phyloP scores from a whole-genome alignment of 2,113 vertebrate species.

The Ciconia maguari region DNA sequence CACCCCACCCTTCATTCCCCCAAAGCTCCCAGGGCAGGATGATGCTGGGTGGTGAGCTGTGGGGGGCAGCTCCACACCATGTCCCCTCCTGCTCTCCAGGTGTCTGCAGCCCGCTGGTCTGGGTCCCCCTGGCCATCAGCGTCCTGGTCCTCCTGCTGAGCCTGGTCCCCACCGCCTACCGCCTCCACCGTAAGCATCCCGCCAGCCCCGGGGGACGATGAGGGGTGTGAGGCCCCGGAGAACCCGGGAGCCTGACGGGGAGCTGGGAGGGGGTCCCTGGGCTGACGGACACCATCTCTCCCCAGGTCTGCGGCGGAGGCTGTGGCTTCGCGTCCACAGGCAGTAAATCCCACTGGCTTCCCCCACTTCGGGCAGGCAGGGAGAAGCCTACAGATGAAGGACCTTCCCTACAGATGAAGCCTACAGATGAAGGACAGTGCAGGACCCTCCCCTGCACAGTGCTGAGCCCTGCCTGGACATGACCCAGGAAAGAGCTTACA shows the following conservation, averaged over 20 bases:
- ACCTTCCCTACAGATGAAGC: too few species aligned
- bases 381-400: not conserved
- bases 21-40: not conserved
- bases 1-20: not conserved
- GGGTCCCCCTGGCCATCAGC: not conserved
- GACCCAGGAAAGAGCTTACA: not conserved
- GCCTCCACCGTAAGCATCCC: slow-evolving; percentile 17
- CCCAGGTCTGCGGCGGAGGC: slow-evolving; percentile 11
- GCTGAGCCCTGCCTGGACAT: not conserved
- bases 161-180: not conserved
- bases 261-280: not conserved
- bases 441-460: rapidly evolving
- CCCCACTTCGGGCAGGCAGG: rapidly evolving
- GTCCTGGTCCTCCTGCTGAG: not conserved
- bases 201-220: rapidly evolving
- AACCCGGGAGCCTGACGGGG: not conserved
- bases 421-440: too few species aligned
- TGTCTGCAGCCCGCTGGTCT: slow-evolving; percentile 42
- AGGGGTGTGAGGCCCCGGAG: not conserved
- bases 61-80: not conserved
- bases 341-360: not conserved
- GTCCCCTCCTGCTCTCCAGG: not conserved
- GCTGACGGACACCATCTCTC: not conserved
- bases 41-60: not conserved
- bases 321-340: slow-evolving; percentile 31